Base-by-base conservation (phyloP, 2,888 invertebrate species). In the Thymelicus acteon region DNA sequence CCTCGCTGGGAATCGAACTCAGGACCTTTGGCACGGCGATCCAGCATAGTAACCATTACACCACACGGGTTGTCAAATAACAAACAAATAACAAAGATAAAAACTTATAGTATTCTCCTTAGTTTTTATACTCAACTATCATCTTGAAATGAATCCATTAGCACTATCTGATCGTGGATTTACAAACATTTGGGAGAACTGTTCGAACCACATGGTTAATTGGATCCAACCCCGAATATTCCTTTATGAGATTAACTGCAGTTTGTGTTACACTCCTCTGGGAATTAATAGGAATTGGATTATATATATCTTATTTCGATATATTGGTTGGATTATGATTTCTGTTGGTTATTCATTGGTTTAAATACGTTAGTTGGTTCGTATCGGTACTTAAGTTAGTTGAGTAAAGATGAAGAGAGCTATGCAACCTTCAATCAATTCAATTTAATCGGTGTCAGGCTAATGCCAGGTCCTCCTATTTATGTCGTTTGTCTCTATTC, bases 121-220 rank as follows among this genome's bases (percentile, higher is more conserved):
- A 2, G 31, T 47, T 15, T 19, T 19, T n/a, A 52, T 15, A 52
- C 7, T 19, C 19, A 19, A 52, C 49, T 19, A 52, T 52, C 15
- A 7, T 8, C 12, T 52, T 6, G 19, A 19, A 47, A n/a, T 39
- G 61, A 76, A 74, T 74, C 75, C 74, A 73, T 74, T 77, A 77
- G 65, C 67, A 73, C 61, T 73, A 74, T 74, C 73, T 72, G 73
- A 76, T 75, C 5, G 5, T 31, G 72, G 75, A 76, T 74, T 74
- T 70, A 64, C 60, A 73, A 74, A 72, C 76, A 76, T 72, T 75
- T 73, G 75, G 77, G 76, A 77, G 75, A 74, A 39, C 75, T 72
- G 74, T 76, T 75, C 75, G 77, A 75, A 75, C 64, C 75, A 64
- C 72, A 73, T 66, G 75, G 74, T 75, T 79, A 77, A 77, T 78